Percentiles rank a stretch among this genome's conserved stretches.
These are phyloP conservation scores for Pygoscelis antarcticus DNA, from an alignment of 2,113 vertebrate species.

Conservation along the genomic window DNA sequence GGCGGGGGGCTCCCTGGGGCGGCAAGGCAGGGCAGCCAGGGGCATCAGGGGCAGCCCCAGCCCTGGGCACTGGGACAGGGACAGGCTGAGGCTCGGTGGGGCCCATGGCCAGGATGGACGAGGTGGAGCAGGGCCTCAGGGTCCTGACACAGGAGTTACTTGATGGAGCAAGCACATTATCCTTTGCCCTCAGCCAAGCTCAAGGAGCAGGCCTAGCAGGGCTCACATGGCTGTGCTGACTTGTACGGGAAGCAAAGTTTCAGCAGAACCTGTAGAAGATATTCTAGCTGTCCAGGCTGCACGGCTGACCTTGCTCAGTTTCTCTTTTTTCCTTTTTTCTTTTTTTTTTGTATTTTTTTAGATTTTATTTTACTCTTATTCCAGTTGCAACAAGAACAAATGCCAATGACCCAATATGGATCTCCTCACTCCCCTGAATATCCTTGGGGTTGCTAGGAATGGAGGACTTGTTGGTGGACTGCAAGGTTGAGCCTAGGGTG, in stretches of 20 bases:
- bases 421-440: background rate
- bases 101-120: background rate
- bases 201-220: rapidly evolving
- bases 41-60: background rate
- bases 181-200: background rate
- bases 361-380: background rate
- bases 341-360: too few species aligned
- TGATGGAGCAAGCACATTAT: rapidly evolving
- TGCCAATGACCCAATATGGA: background rate
- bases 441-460: background rate
- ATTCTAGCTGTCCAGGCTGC: background rate
- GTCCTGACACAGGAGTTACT: background rate
- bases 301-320: background rate
- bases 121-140: background rate
- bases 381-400: background rate
- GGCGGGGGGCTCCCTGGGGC: rapidly evolving
- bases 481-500: rapidly evolving
- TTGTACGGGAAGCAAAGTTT: rapidly evolving
- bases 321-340: background rate
- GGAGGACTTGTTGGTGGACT: background rate
- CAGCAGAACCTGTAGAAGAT: background rate
- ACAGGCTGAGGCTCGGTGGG: rapidly evolving
- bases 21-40: rapidly evolving
- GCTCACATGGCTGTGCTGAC: background rate
- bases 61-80: background rate